Evolutionary conservation across 2,113 vertebrate genomes (phyloP).

Genomic region (Thermophis baileyi): DNA sequence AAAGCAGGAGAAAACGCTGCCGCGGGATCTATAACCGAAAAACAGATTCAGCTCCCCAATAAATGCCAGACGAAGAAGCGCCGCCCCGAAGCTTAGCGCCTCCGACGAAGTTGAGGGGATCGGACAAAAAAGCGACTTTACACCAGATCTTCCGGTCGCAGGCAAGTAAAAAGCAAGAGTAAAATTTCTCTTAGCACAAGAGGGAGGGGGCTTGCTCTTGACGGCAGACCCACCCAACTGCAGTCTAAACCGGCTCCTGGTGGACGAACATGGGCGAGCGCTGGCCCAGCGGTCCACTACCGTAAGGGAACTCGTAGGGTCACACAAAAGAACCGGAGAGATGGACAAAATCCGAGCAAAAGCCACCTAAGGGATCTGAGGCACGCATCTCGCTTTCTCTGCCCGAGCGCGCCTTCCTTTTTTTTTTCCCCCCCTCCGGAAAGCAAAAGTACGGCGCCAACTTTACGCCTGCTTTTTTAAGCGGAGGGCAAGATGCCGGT

Average conservation of each 20-base stretch:
- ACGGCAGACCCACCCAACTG: neutral
- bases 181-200: neutral
- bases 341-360: neutral
- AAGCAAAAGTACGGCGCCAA: neutral
- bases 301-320: neutral
- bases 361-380: neutral
- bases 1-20: neutral
- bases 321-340: neutral
- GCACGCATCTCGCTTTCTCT: neutral
- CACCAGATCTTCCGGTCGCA: neutral
- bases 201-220: too few species aligned
- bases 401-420: neutral
- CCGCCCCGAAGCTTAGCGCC: neutral
- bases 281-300: neutral
- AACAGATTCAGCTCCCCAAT: neutral
- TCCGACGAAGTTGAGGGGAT: neutral
- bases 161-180: neutral
- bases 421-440: neutral
- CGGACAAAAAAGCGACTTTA: neutral
- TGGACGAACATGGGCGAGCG: neutral
- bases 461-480: neutral
- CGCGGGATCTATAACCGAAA: neutral
- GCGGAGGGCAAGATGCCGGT: neutral
- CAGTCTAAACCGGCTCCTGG: neutral
- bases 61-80: neutral